Evolutionary conservation across 2,113 vertebrate species (phyloP).

Genomic region (Hipposideros armiger): DNA sequence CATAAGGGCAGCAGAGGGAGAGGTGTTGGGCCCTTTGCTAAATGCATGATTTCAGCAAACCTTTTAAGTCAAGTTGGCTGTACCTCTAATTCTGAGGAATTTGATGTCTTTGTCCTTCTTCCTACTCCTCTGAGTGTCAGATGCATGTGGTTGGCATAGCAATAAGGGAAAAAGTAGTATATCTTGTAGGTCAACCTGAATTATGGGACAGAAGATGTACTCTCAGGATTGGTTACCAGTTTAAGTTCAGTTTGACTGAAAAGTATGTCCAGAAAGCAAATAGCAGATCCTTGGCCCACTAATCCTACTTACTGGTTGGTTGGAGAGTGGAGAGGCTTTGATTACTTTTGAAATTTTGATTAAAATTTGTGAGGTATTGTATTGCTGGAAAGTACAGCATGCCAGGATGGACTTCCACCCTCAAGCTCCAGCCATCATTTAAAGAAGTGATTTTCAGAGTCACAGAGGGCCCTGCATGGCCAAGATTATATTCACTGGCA

Average conservation of each 20-base stretch:
- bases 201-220: neutral
- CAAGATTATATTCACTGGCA: neutral
- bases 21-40: slow-evolving; percentile 2
- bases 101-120: neutral
- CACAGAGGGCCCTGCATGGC: neutral
- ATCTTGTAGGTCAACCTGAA: neutral
- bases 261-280: slow-evolving; percentile 2
- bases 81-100: slow-evolving; percentile 22
- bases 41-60: neutral
- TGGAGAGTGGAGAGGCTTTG: neutral
- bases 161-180: neutral
- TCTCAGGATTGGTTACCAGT: neutral
- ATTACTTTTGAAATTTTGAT: neutral
- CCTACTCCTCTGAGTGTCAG: neutral
- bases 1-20: neutral
- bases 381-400: neutral
- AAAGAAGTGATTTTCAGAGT: neutral
- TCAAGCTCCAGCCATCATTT: neutral
- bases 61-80: neutral
- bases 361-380: neutral
- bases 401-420: neutral
- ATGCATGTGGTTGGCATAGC: neutral
- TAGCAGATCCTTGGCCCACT: neutral
- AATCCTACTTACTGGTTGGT: neutral
- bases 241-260: neutral